Evolutionary conservation across 2,888 invertebrate genomes (phyloP).

Genomic region (Philhelius pedissequus): DNA sequence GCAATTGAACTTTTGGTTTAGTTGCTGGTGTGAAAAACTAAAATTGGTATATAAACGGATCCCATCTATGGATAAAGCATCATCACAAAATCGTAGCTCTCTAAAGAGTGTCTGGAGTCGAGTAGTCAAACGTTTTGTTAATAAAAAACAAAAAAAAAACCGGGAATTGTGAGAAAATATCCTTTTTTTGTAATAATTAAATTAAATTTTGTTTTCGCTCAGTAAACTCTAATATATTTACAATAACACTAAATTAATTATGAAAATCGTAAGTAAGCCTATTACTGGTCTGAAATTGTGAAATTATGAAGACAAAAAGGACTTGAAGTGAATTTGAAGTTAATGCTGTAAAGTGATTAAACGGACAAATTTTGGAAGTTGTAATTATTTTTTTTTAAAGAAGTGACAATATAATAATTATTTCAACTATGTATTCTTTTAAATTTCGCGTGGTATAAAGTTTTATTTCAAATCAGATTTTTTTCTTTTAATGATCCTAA

Average conservation of each 20-base stretch:
- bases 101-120: slow-evolving; percentile 30
- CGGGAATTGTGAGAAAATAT: slow-evolving; percentile 36
- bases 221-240: background rate
- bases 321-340: slow-evolving; percentile 37
- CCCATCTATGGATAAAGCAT: slow-evolving; percentile 64
- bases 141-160: background rate
- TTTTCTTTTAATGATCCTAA: too few species aligned
- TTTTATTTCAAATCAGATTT: too few species aligned
- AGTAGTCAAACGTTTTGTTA: background rate
- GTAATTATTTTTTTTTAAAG: background rate
- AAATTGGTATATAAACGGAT: slow-evolving; percentile 66
- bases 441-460: too few species aligned
- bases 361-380: background rate
- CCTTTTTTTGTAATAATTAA: slow-evolving; percentile 1
- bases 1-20: slow-evolving; percentile 62
- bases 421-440: background rate
- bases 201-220: background rate
- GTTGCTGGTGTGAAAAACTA: slow-evolving; percentile 59
- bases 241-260: slow-evolving; percentile 27
- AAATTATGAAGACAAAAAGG: background rate
- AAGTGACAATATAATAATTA: background rate
- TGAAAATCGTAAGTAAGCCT: slow-evolving; percentile 64
- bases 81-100: slow-evolving; percentile 62
- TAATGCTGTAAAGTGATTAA: background rate
- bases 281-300: background rate